Evolutionary conservation across 23 tunicate genomes (phyloP), one percentile per base, ranked within the genome.

Genomic region (Botrylloides violaceus): DNA sequence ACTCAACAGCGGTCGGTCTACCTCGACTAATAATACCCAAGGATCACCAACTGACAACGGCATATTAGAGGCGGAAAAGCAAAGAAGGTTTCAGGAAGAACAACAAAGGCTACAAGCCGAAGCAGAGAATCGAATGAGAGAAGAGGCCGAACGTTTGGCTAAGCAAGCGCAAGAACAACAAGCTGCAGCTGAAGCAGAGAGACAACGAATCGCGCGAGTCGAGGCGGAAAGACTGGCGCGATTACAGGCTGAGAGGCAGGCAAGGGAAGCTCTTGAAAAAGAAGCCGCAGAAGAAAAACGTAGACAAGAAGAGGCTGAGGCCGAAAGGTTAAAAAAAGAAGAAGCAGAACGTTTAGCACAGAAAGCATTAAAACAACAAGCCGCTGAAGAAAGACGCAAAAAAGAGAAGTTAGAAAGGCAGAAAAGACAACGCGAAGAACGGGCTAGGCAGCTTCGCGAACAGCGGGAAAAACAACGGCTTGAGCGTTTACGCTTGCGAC

Each of bases 101-200:
- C 23, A 37, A 43, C 12, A 43, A 22, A 35, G 2, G 37, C 5
- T 37, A 43, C 74, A 36, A 19, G 74, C 36, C 22, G 58, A 37
- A 19, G 74, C 29, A 21, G 74, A 68, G 30, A 19, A 43, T 1
- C 36, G 37, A 68, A 39, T 22, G 58, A 68, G 37, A 43, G 74
- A 68, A 68, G 74, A 68, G 28, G n/a, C 36, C 27, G 74, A 68
- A 2, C 36, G 58, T 25, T 35, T 39, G 20, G 74, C 56, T 1
- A 38, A 1, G 47, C 56, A 35, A 68, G 58, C 36, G 37, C 36
- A 37, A 25, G 74, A 68, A 32, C 36, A 39, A 64, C 31, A 22
- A n/a, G 70, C 31, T 24, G 21, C 5, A 68, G 22, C 37, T 43
- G 74, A 68, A 43, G 37, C 20, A 23, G 28, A 19, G 74, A 36